phyloP scores from a whole-genome alignment of 1,140 invertebrate species.

The Macrotrachela quadricornifera region DNA sequence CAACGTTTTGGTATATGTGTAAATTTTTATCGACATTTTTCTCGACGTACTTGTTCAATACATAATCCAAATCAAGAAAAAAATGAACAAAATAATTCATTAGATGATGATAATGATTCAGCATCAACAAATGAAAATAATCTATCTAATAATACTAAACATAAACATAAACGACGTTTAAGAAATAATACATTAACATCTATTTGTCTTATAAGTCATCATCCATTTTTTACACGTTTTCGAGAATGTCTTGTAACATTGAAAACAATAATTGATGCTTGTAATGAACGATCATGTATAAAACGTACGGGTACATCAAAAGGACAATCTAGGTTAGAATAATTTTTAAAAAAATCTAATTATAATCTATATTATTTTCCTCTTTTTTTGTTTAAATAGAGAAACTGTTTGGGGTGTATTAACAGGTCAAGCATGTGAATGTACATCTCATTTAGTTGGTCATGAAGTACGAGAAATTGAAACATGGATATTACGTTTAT shows the following conservation, averaged over 20 bases:
- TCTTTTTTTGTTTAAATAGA: slow-evolving; percentile 17
- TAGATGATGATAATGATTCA: no score
- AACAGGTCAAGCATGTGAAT: slow-evolving; percentile 37
- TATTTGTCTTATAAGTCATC: slow-evolving; percentile 87
- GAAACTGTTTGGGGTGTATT: slow-evolving; percentile 62
- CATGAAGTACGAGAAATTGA: slow-evolving; percentile 93
- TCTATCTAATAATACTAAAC: no score
- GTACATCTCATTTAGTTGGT: slow-evolving; percentile 49
- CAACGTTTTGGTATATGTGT: slow-evolving; percentile 62
- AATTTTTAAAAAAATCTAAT: no score
- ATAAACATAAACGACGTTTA: slow-evolving; percentile 13
- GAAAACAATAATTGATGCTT: slow-evolving; percentile 81
- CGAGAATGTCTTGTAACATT: slow-evolving; percentile 84
- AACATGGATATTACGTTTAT: slow-evolving; percentile 80
- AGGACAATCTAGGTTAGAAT: slow-evolving; percentile 15
- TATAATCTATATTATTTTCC: background rate
- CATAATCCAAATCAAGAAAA: slow-evolving; percentile 13
- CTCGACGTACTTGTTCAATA: slow-evolving; percentile 20
- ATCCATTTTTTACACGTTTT: slow-evolving; percentile 93
- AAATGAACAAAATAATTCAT: slow-evolving; percentile 8
- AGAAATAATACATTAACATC: slow-evolving; percentile 62
- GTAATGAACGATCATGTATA: slow-evolving; percentile 73
- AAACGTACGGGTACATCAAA: slow-evolving; percentile 62
- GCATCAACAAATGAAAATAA: no score
- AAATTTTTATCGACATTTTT: slow-evolving; percentile 75